Evolutionary conservation across 2,797 vertebrate genomes (phyloP).

Genomic region (Columba guinea): DNA sequence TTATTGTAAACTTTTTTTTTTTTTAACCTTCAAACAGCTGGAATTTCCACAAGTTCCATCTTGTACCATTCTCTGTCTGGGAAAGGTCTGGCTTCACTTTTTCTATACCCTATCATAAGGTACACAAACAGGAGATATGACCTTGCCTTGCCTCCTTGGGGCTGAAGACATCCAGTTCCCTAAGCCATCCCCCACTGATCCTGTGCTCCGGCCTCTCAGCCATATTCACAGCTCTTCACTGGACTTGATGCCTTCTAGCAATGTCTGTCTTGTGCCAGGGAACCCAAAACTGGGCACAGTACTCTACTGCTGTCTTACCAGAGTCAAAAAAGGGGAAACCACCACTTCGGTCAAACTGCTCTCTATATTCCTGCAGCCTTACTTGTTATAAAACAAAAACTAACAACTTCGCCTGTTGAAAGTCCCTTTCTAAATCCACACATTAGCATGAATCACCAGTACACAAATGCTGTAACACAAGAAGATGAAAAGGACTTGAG

Average conservation of each 20-base stretch:
- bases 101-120: background rate
- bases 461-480: background rate
- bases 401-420: background rate
- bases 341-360: background rate
- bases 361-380: background rate
- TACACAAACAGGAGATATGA: background rate
- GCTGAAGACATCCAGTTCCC: background rate
- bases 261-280: background rate
- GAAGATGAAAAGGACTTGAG: background rate
- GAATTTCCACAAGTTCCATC: background rate
- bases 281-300: background rate
- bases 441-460: background rate
- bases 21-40: background rate
- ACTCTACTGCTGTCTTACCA: background rate
- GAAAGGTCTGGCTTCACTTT: background rate
- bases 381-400: background rate
- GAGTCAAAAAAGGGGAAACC: background rate
- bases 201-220: background rate
- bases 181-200: background rate
- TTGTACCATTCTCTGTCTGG: background rate
- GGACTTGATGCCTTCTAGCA: background rate
- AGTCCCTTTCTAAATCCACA: background rate
- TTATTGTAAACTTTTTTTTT: too few species aligned
- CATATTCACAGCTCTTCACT: background rate
- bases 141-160: background rate